phyloP scores from a whole-genome alignment of 2,113 vertebrate species.

The Osmerus mordax region DNA sequence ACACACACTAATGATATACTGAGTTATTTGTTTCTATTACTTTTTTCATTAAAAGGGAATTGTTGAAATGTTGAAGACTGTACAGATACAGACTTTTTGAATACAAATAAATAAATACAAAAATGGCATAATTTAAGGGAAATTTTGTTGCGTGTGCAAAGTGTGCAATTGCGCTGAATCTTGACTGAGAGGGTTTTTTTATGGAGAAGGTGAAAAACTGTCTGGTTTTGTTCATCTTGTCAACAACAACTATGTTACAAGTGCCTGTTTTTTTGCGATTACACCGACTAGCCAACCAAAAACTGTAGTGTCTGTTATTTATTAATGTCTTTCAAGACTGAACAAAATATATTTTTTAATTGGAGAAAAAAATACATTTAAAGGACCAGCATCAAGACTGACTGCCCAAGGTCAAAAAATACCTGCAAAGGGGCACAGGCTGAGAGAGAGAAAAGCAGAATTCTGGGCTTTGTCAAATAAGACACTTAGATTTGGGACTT shows the following conservation, averaged over 20 bases:
- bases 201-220: no score
- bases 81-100: background rate
- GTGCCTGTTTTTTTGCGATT: no score
- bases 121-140: no score
- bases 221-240: no score
- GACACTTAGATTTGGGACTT: background rate
- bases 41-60: slow-evolving; percentile 4
- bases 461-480: no score
- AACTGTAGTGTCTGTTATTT: background rate
- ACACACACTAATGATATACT: background rate
- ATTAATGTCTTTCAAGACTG: background rate
- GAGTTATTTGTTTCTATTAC: background rate
- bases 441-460: background rate
- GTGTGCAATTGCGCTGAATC: no score
- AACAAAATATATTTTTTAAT: no score
- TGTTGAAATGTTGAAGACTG: background rate
- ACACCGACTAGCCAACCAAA: no score
- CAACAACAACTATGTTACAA: no score
- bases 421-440: background rate
- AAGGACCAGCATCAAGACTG: background rate
- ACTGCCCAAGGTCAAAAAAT: background rate
- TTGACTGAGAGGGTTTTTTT: no score
- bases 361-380: background rate
- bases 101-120: no score
- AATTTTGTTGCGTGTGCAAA: no score